Evolutionary conservation across 2,888 invertebrate genomes (phyloP).

Genomic region (Saturnia japonica): DNA sequence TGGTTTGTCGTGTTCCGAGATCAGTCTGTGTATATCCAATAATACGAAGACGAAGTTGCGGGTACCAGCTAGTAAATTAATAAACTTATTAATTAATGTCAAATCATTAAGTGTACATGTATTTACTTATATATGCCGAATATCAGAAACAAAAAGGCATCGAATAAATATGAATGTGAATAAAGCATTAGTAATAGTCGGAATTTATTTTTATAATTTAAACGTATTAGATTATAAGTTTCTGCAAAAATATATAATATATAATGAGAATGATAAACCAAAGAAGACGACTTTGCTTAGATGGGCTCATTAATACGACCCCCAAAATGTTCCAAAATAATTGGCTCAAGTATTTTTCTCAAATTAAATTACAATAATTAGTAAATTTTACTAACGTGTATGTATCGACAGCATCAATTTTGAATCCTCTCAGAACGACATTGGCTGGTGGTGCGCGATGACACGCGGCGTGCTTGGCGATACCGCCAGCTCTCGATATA

Average conservation of each 20-base stretch:
- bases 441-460: slow-evolving; percentile 68
- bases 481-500: slow-evolving; percentile 58
- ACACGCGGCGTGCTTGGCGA: slow-evolving; percentile 71
- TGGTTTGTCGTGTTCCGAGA: too few species aligned
- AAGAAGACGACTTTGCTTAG: neutral
- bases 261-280: neutral
- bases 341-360: neutral
- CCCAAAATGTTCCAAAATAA: neutral
- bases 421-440: slow-evolving; percentile 65
- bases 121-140: too few species aligned
- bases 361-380: neutral
- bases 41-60: too few species aligned
- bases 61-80: too few species aligned
- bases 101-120: too few species aligned
- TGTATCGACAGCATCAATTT: slow-evolving; percentile 64
- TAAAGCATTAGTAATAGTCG: neutral
- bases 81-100: too few species aligned
- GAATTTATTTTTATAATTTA: neutral
- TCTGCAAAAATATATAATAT: neutral
- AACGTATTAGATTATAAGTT: too few species aligned
- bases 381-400: slow-evolving; percentile 64
- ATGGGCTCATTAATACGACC: neutral
- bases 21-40: too few species aligned
- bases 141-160: neutral
- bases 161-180: neutral